These are phyloP conservation scores for Conger conger DNA, from an alignment of 2,113 vertebrate species.

Conservation along the genomic window DNA sequence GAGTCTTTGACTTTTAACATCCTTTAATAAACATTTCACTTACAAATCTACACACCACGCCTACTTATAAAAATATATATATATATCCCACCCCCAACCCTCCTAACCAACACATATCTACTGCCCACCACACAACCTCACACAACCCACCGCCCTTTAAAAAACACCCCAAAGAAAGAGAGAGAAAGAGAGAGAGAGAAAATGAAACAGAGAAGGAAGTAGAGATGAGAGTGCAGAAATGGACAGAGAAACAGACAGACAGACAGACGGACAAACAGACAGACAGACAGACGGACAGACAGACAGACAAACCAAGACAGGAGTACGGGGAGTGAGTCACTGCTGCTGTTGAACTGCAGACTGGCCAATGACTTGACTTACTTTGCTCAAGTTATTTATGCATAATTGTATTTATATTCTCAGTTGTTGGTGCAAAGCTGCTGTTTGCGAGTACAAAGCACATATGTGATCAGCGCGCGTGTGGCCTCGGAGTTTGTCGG, in stretches of 20 bases:
- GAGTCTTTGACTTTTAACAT: too few relatives aligned
- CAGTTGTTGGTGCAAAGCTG: neutral
- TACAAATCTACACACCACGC: too few relatives aligned
- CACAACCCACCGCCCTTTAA: too few relatives aligned
- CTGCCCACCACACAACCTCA: too few relatives aligned
- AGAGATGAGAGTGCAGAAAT: conserved; percentile 3
- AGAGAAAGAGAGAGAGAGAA: conserved; percentile 12
- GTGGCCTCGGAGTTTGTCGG: neutral
- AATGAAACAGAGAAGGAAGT: conserved; percentile 2
- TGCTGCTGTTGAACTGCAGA: neutral
- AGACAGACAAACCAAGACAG: neutral
- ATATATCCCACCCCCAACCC: too few relatives aligned
- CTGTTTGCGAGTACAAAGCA: neutral
- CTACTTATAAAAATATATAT: too few relatives aligned
- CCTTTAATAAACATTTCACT: too few relatives aligned
- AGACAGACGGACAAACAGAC: neutral
- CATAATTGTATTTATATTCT: neutral
- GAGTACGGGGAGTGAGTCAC: too few relatives aligned
- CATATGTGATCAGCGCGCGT: neutral
- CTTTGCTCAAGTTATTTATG: neutral
- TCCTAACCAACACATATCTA: too few relatives aligned
- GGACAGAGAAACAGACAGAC: neutral
- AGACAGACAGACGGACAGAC: neutral
- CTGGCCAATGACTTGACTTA: neutral
- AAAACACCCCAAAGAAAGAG: too few relatives aligned